These are phyloP conservation scores for Scaptomyza cyrtandrae DNA, from an alignment of 2,888 invertebrate species.

Conservation along the genomic window DNA sequence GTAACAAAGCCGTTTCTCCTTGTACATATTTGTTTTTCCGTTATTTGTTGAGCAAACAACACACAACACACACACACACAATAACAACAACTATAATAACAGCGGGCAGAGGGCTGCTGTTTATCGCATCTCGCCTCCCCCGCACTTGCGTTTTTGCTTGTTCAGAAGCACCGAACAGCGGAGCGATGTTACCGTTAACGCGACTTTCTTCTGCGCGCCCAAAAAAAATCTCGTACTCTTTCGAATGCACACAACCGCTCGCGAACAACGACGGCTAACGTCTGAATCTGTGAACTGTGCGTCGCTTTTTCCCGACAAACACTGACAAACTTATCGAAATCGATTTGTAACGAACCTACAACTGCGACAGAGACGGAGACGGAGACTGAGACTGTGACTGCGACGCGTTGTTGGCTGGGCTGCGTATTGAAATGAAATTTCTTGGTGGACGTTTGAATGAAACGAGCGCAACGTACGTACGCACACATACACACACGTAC, in stretches of 20 bases:
- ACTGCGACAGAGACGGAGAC: conserved; percentile 39
- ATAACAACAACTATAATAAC: conserved; percentile 39
- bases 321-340: conserved; percentile 83
- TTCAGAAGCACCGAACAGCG: conserved; percentile 33
- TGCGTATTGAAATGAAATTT: conserved; percentile 82
- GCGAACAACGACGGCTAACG: conserved; percentile 66
- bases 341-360: conserved; percentile 82
- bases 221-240: conserved; percentile 43
- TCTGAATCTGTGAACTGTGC: conserved; percentile 65
- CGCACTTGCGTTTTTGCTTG: conserved; percentile 38
- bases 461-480: conserved; percentile 58
- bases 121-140: conserved; percentile 35
- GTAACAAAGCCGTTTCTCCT: conserved; percentile 38
- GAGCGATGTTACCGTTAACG: conserved; percentile 54
- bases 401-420: conserved; percentile 62
- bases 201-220: conserved; percentile 59
- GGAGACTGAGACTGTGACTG: conserved; percentile 29
- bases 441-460: conserved; percentile 74
- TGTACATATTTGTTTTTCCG: conserved; percentile 44
- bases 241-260: conserved; percentile 61
- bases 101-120: conserved; percentile 25
- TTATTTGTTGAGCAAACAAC: conserved; percentile 63
- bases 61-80: conserved; percentile 35
- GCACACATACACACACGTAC: conserved; percentile 3
- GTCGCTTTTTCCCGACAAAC: conserved; percentile 79